Evolutionary conservation across 2,113 vertebrate genomes (phyloP).

Genomic region (Rhinichthys klamathensis): DNA sequence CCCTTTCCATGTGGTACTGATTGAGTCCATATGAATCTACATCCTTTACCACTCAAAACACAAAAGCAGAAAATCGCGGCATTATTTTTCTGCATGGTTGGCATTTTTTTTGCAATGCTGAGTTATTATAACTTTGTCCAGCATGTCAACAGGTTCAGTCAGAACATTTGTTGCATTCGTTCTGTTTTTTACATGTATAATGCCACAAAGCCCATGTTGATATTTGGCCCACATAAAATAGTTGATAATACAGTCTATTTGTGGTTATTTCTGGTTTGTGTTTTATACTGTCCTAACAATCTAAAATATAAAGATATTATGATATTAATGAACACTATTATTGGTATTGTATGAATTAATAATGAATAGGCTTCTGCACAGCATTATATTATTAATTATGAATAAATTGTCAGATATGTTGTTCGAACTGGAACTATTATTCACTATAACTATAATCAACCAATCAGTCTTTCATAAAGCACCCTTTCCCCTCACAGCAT

Average conservation of each 20-base stretch:
- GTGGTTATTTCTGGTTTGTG: neutral
- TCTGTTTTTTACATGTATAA: neutral
- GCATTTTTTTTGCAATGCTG: neutral
- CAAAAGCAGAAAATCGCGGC: neutral
- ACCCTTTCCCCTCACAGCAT: neutral
- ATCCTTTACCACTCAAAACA: slow-evolving; percentile 16
- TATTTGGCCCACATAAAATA: neutral
- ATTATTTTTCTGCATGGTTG: neutral
- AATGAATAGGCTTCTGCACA: too few relatives aligned
- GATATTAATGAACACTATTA: neutral
- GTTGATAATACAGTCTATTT: neutral
- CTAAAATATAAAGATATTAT: neutral
- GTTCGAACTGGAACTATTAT: neutral
- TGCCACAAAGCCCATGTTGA: neutral
- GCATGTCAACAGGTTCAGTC: neutral
- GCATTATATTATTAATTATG: neutral
- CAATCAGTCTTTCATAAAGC: neutral
- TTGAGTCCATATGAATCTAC: slow-evolving; percentile 44
- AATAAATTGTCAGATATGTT: neutral
- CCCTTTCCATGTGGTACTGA: slow-evolving; percentile 67
- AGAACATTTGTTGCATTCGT: neutral
- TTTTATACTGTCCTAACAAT: neutral
- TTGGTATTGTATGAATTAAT: neutral
- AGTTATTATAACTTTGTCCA: neutral
- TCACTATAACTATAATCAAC: neutral